These are phyloP conservation scores for Dasysyrphus tricinctus DNA, from an alignment of 2,888 invertebrate species.

Conservation along the genomic window DNA sequence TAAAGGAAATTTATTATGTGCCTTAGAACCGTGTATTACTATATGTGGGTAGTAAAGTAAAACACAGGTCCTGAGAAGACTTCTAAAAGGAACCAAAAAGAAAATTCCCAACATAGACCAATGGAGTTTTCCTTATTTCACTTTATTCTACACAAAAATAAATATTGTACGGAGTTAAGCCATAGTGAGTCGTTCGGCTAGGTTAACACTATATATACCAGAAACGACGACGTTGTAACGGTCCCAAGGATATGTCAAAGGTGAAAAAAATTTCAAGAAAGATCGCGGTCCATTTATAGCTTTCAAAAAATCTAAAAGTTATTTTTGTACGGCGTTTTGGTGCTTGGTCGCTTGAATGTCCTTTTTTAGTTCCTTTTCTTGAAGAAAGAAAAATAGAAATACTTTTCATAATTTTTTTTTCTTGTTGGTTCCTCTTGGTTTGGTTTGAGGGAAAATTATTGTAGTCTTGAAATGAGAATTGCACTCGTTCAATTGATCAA, in stretches of 20 bases:
- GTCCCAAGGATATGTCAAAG: constrained; percentile 59
- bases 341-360: constrained; percentile 64
- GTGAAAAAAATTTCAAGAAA: constrained; percentile 55
- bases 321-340: constrained; percentile 28
- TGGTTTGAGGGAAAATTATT: constrained; percentile 43
- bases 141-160: constrained; percentile 40
- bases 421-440: constrained; percentile 3
- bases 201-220: background rate
- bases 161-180: constrained; percentile 40
- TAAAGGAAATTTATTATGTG: constrained; percentile 70
- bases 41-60: constrained; percentile 49
- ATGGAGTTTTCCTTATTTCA: constrained; percentile 51
- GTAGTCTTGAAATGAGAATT: constrained; percentile 39
- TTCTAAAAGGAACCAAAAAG: background rate
- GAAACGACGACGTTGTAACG: constrained; percentile 19
- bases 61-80: constrained; percentile 31
- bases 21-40: constrained; percentile 52
- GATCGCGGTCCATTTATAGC: constrained; percentile 71
- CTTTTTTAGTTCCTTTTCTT: constrained; percentile 33
- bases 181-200: background rate
- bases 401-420: constrained; percentile 19
- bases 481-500: constrained; percentile 66
- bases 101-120: constrained; percentile 9
- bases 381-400: background rate
- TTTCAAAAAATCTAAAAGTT: constrained; percentile 38